Evolutionary conservation across 2,888 invertebrate genomes (phyloP), one percentile per base, ranked within the genome.

Genomic region (Toxonevra muliebris): DNA sequence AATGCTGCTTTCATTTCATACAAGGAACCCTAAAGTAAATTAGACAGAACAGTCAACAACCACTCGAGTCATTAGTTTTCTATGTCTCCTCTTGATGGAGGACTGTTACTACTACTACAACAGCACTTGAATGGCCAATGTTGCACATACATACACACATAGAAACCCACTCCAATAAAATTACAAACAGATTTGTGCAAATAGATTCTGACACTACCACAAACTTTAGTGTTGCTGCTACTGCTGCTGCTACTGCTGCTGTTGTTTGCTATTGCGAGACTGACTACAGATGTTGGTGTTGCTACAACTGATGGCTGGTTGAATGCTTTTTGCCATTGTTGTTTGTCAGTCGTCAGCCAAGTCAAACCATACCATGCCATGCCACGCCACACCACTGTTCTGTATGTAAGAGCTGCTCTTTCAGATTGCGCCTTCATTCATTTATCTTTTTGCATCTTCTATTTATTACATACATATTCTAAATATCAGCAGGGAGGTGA

Each of bases 11-110:
- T 48, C 30, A 48, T 64, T 17, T 64, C 45, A 55, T 20, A 19
- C 41, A 40, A 50, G 54, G 45, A 48, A 40, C 42, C 54, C 64
- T 66, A 61, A 70, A 72, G 72, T 70, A 72, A 72, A 70, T 72
- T 72, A 70, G 69, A 72, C 72, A 69, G 70, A 70, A 69, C 66
- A 70, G 69, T 69, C 72, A 72, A 70, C 72, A 70, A 67, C 59
- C 70, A 69, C 69, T 69, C 72, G 72, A 72, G 63, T 72, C 72
- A 72, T 72, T 72, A 72, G 72, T 72, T 72, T 70, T 70, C 69
- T 58, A 20, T 64, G 61, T 66, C 65, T 55, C 20, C 58, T 53
- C 68, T 63, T 61, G 65, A 65, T 62, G 62, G 57, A 65, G 63
- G 43, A 62, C 60, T 54, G 42, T 55, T 50, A 43, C 50, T 63